A percentile compares a stretch with the other conserved stretches of the same genome.
These are phyloP conservation scores for Xylota segnis DNA, from an alignment of 2,888 invertebrate species.

Conservation along the genomic window DNA sequence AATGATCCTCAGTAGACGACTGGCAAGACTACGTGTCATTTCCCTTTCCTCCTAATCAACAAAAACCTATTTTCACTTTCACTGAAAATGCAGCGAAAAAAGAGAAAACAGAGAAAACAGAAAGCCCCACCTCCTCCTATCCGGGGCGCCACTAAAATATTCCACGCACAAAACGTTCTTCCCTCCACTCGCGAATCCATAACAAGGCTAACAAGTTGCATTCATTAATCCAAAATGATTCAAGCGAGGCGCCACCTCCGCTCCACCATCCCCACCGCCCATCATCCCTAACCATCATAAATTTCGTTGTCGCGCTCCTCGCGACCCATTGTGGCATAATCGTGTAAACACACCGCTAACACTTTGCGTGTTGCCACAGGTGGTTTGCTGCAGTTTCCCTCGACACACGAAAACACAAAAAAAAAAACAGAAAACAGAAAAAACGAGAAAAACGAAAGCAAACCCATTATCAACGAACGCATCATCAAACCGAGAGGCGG, in stretches of 20 bases:
- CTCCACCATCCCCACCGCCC: slow-evolving; percentile 28
- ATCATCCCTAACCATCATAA: slow-evolving; percentile 59
- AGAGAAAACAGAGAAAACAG: slow-evolving; percentile 4
- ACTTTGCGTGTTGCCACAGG: slow-evolving; percentile 76
- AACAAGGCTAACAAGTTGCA: slow-evolving; percentile 72
- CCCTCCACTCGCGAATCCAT: slow-evolving; percentile 51
- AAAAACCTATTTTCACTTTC: slow-evolving; percentile 26
- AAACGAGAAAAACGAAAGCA: slow-evolving; percentile 44
- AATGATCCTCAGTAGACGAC: too few relatives aligned
- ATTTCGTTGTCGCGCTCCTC: slow-evolving; percentile 50
- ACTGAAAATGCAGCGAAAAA: neutral
- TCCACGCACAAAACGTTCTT: slow-evolving; percentile 61
- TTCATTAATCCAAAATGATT: slow-evolving; percentile 74
- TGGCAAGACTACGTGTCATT: too few relatives aligned
- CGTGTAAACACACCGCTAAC: slow-evolving; percentile 73
- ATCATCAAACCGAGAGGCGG: slow-evolving; percentile 58
- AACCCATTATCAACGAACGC: slow-evolving; percentile 73
- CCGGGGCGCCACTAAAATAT: slow-evolving; percentile 17
- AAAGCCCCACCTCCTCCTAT: neutral
- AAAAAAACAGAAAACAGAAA: neutral
- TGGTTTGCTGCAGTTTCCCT: slow-evolving; percentile 69
- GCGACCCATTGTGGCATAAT: slow-evolving; percentile 75
- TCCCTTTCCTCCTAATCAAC: neutral
- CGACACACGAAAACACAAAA: slow-evolving; percentile 48
- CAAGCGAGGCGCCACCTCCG: slow-evolving; percentile 53